Conservation (phyloP, 2,888 invertebrate species). For the Stenodera caucasica region DNA sequence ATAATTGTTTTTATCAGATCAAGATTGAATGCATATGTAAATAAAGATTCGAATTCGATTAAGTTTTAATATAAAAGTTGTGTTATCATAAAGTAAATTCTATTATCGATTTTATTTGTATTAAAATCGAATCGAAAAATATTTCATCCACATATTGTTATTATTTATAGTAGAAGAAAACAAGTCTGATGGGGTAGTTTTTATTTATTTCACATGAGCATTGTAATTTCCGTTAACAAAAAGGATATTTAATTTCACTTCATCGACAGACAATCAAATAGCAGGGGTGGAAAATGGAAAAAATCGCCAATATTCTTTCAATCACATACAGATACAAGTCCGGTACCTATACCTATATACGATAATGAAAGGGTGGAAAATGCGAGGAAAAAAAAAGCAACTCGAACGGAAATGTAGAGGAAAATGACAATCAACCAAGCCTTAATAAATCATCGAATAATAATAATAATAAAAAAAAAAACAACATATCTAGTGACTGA, state of each 20-base stretch:
- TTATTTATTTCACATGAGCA: constrained; percentile 40
- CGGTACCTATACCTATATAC: constrained; percentile 49
- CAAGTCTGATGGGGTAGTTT: too few species aligned
- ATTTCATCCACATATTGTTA: too few species aligned
- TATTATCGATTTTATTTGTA: neutral
- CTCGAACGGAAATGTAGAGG: constrained; percentile 52
- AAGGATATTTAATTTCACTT: constrained; percentile 54
- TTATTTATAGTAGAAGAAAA: too few species aligned
- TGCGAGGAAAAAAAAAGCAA: constrained; percentile 45
- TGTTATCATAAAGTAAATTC: constrained; percentile 10
- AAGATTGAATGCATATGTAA: neutral
- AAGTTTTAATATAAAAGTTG: neutral
- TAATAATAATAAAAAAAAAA: neutral
- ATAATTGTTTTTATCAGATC: neutral
- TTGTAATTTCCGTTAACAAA: constrained; percentile 53
- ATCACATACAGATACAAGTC: constrained; percentile 46
- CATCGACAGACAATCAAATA: constrained; percentile 51
- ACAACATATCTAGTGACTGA: constrained; percentile 1
- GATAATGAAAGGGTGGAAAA: constrained; percentile 37
- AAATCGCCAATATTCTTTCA: constrained; percentile 52
- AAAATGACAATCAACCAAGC: constrained; percentile 49
- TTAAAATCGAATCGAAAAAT: neutral
- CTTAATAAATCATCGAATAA: neutral
- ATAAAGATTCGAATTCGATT: neutral
- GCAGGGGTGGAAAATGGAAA: constrained; percentile 39